phyloP scores from a whole-genome alignment of 2,797 vertebrate species.

The Phrynocephalus forsythii region DNA sequence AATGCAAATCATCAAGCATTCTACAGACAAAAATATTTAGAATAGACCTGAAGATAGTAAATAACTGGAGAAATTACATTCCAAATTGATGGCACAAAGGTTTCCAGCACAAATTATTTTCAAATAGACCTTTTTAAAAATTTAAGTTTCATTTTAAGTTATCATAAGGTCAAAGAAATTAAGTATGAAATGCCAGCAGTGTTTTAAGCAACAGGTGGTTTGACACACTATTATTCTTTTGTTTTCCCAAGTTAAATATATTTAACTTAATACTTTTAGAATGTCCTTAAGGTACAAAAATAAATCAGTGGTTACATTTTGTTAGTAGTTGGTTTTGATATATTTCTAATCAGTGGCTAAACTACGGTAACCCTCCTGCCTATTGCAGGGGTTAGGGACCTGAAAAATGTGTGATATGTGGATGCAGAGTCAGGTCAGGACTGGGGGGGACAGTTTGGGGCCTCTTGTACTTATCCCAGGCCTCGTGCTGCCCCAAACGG shows the following conservation, averaged over 20 bases:
- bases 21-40: neutral
- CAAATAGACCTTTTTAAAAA: neutral
- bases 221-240: neutral
- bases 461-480: no score
- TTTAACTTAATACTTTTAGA: neutral
- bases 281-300: neutral
- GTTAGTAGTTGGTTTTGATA: neutral
- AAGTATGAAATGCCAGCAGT: neutral
- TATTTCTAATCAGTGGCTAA: conserved; percentile 38
- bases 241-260: neutral
- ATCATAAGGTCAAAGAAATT: neutral
- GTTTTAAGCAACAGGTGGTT: neutral
- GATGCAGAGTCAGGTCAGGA: no score
- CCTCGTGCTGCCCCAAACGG: no score
- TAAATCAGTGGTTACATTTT: conserved; percentile 38
- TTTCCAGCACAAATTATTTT: neutral
- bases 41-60: neutral
- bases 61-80: no score
- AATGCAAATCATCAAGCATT: neutral
- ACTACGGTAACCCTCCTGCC: neutral
- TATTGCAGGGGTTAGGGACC: no score
- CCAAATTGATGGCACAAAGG: neutral
- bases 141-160: neutral
- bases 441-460: no score
- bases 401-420: no score